A percentile compares a stretch with the other conserved stretches of the same genome.
Evolutionary conservation across 2,797 vertebrate species (phyloP).

Genomic region (Rhinophrynus dorsalis): DNA sequence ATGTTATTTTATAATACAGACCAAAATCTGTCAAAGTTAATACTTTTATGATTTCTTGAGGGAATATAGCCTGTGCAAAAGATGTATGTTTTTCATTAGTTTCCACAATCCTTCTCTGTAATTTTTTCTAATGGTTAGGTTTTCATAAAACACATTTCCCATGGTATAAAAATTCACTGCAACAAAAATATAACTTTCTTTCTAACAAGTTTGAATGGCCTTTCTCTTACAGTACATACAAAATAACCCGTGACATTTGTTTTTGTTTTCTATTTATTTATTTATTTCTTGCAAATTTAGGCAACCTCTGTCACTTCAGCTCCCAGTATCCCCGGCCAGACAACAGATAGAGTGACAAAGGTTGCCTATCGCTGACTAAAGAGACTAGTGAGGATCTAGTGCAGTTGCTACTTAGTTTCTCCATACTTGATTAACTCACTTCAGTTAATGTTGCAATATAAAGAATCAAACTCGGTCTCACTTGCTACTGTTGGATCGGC

Average conservation of each 20-base stretch:
- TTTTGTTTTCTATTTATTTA: not conserved
- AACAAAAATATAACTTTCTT: conserved; percentile 45
- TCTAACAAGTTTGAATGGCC: conserved; percentile 30
- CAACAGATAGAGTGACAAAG: too few relatives aligned
- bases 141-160: conserved; percentile 64
- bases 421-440: too few relatives aligned
- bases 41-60: conserved; percentile 59
- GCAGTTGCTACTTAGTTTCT: too few relatives aligned
- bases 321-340: too few relatives aligned
- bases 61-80: conserved; percentile 55
- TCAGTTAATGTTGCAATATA: too few relatives aligned
- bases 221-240: not conserved
- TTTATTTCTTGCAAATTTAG: too few relatives aligned
- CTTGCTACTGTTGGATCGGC: too few relatives aligned
- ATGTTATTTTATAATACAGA: conserved; percentile 55
- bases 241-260: not conserved
- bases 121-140: conserved; percentile 69
- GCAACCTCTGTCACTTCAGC: too few relatives aligned
- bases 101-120: conserved; percentile 61
- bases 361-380: too few relatives aligned
- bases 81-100: conserved; percentile 67
- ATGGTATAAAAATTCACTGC: conserved; percentile 45
- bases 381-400: too few relatives aligned
- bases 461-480: too few relatives aligned
- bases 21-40: conserved; percentile 59